phyloP scores from a whole-genome alignment of 2,888 invertebrate genomes.

The Isotomurus palustris region DNA sequence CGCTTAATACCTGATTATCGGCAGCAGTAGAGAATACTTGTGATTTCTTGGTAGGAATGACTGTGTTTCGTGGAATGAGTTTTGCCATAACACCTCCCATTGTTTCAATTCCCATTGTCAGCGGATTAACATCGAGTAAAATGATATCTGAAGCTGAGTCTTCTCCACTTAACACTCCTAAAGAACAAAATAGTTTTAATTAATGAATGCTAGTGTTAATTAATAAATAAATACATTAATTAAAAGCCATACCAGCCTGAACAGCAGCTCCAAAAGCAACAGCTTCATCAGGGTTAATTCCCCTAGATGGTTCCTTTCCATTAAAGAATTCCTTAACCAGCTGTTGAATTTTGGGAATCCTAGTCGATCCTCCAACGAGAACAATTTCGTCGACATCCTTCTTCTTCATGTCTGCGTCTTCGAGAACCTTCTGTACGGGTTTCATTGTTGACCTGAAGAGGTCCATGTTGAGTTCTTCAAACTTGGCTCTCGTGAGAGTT shows the following conservation, averaged over 20 bases:
- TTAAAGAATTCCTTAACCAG: slow-evolving; percentile 91
- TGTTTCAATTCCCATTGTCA: slow-evolving; percentile 99
- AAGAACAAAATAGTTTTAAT: slow-evolving; percentile 53
- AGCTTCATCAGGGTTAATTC: slow-evolving; percentile 98
- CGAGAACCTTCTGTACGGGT: slow-evolving; percentile 91
- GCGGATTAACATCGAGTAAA: slow-evolving; percentile 93
- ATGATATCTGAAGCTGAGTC: slow-evolving; percentile 96
- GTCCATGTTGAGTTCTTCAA: slow-evolving; percentile 94
- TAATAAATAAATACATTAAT: no score
- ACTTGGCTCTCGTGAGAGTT: slow-evolving; percentile 95
- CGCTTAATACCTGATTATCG: slow-evolving; percentile 98
- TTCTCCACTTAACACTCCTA: slow-evolving; percentile 94
- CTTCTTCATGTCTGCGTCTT: slow-evolving; percentile 97
- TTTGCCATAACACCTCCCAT: slow-evolving; percentile 99
- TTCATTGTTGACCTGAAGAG: slow-evolving; percentile 75
- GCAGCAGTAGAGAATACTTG: slow-evolving; percentile 99
- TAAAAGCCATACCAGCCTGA: slow-evolving; percentile 58
- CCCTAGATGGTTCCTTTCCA: slow-evolving; percentile 96
- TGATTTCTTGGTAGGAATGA: slow-evolving; percentile 98
- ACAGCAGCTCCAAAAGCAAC: slow-evolving; percentile 64
- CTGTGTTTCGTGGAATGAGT: slow-evolving; percentile 93
- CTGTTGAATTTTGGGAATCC: slow-evolving; percentile 95
- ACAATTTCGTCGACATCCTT: slow-evolving; percentile 98
- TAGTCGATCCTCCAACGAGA: slow-evolving; percentile 95
- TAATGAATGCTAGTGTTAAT: no score